Base-by-base conservation (phyloP, 2,888 invertebrate species). In the Idaea straminata region DNA sequence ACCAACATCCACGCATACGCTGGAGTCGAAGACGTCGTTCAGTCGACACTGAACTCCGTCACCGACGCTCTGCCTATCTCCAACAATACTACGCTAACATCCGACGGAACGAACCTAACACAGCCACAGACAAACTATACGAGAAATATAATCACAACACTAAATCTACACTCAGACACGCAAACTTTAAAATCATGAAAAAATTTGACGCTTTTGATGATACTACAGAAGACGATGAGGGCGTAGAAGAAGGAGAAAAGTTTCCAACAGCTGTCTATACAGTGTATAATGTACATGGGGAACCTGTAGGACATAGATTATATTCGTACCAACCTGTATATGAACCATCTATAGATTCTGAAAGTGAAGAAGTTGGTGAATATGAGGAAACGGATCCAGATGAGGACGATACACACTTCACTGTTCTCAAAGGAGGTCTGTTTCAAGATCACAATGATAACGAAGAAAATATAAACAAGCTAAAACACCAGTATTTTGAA, bases 1-100 rank as follows among this genome's bases (percentile, higher is more conserved):
- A 97, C 5, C 96, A 97, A 80, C 98, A 98, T 88, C 98, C 98
- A 0, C 93, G 97, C 10, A 94, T 98, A 57, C 93, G 97, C 62
- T 97, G 97, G 96, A 97, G 96, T 77, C 93, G 97, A 35, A 92
- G 94, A 71, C 94, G 95, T 2, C 89, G 95, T 0, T 84, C 93
- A 0, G 78, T 90, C 62, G 88, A 91, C 57, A 79, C 89, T 4
- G 89, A 88, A 75, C 75, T 89, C 59, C 84, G 91, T 47, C 90
- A 89, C 47, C 80, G 87, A 62, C 80, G 93, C 62, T 89, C 92
- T 0, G 79, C 89, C 0, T 92, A 84, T 66, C 84, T 92, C 2
- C 85, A 89, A 13, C 90, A 92, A 64, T 93, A 93, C 73, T 91
- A 93, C 72, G 83, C 88, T 61, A 85, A 83, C 34, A 75, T 92